phyloP scores from a whole-genome alignment of 2,888 invertebrate species.

The Tromatobia lineatoria region DNA sequence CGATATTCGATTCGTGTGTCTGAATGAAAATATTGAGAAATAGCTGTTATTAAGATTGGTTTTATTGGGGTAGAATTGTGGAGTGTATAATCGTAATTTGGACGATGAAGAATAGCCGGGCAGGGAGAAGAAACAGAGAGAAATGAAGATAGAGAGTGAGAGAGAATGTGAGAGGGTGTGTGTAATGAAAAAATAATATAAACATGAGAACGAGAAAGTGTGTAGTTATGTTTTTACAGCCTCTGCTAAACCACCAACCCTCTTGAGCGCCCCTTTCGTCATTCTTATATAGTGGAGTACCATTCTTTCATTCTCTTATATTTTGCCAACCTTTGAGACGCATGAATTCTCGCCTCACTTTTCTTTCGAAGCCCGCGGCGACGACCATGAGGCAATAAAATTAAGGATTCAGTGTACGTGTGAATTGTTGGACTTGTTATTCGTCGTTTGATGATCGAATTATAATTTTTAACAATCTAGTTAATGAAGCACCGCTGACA shows the following conservation, averaged over 20 bases:
- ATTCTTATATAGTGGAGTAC: slow-evolving; percentile 60
- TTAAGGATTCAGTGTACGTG: slow-evolving; percentile 63
- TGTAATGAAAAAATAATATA: slow-evolving; percentile 70
- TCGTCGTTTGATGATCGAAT: background rate
- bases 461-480: background rate
- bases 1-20: slow-evolving; percentile 30
- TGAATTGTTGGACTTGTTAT: background rate
- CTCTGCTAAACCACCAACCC: slow-evolving; percentile 45
- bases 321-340: slow-evolving; percentile 56
- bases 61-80: slow-evolving; percentile 51
- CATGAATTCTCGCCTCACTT: slow-evolving; percentile 55
- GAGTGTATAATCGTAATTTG: slow-evolving; percentile 29
- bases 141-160: slow-evolving; percentile 5
- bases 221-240: slow-evolving; percentile 69
- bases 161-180: slow-evolving; percentile 27
- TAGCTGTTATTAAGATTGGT: slow-evolving; percentile 55
- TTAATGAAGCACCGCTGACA: background rate
- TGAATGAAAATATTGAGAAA: slow-evolving; percentile 40
- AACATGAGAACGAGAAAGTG: slow-evolving; percentile 69
- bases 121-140: slow-evolving; percentile 28
- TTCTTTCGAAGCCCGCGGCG: slow-evolving; percentile 12
- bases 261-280: slow-evolving; percentile 38
- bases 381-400: slow-evolving; percentile 11
- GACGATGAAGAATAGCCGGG: slow-evolving; percentile 40
- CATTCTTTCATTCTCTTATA: slow-evolving; percentile 51